phyloP scores from a whole-genome alignment of 2,888 invertebrate genomes.

The Spisula subtruncata region DNA sequence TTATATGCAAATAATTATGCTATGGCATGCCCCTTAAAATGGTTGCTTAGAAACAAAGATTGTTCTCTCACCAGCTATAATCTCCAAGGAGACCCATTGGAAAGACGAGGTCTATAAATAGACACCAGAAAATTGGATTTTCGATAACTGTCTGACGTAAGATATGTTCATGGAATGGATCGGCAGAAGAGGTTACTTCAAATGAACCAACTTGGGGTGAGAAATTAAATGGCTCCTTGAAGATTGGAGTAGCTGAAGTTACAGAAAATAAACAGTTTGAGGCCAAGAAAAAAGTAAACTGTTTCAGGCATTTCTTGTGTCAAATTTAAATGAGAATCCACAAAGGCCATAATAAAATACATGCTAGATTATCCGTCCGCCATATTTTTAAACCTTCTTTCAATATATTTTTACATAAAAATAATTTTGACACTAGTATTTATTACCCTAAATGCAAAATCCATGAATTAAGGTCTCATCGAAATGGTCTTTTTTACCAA shows the following conservation, averaged over 20 bases:
- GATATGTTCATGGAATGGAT: conserved; percentile 73
- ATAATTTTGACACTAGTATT: no score
- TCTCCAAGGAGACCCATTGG: conserved; percentile 84
- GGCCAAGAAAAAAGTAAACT: background rate
- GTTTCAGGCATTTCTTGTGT: background rate
- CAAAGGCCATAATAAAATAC: no score
- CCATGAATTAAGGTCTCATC: no score
- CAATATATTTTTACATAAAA: no score
- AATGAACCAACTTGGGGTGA: conserved; percentile 85
- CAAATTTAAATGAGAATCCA: no score
- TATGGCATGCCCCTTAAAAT: background rate
- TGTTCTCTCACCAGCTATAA: conserved; percentile 80
- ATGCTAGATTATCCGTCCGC: no score
- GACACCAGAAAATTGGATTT: conserved; percentile 85
- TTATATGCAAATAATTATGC: no score
- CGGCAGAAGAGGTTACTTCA: conserved; percentile 79
- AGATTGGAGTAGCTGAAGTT: conserved; percentile 79
- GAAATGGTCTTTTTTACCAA: no score
- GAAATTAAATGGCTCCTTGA: conserved; percentile 82
- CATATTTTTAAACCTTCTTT: no score
- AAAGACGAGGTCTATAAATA: conserved; percentile 73
- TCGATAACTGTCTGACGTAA: conserved; percentile 81
- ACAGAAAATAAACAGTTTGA: conserved; percentile 23
- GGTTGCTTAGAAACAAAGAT: background rate
- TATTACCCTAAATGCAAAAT: no score